Conservation (phyloP, 2,888 invertebrate genomes). For the Pachydiplax longipennis region DNA sequence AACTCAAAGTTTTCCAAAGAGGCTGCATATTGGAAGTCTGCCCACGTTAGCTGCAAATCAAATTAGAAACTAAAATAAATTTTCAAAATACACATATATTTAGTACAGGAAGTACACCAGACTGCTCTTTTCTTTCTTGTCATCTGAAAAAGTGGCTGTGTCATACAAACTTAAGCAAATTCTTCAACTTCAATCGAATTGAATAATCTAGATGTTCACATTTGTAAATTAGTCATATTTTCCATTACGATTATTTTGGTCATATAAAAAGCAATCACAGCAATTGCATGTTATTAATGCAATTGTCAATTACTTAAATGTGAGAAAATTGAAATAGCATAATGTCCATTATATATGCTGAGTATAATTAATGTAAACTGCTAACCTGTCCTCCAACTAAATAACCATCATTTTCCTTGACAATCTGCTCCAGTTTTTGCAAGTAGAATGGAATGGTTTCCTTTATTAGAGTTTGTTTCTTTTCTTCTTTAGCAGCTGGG, state of each 20-base stretch:
- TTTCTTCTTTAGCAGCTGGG: conserved; percentile 64
- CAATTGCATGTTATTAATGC: background rate
- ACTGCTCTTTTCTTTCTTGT: too few relatives aligned
- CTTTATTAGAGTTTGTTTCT: conserved; percentile 63
- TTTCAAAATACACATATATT: too few relatives aligned
- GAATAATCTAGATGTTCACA: too few relatives aligned
- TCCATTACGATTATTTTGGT: too few relatives aligned
- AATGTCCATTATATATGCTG: too few relatives aligned
- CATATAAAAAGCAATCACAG: too few relatives aligned
- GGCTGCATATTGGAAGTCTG: conserved; percentile 67
- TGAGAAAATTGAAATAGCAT: background rate
- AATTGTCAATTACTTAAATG: background rate
- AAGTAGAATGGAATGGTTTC: conserved; percentile 67
- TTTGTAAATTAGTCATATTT: too few relatives aligned
- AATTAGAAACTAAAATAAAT: background rate
- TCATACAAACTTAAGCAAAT: too few relatives aligned
- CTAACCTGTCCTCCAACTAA: conserved; percentile 65
- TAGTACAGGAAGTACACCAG: too few relatives aligned
- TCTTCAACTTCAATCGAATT: too few relatives aligned
- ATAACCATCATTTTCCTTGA: conserved; percentile 64
- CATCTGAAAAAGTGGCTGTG: too few relatives aligned
- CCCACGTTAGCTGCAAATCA: conserved; percentile 66
- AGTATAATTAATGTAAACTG: conserved; percentile 47
- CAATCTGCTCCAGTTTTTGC: conserved; percentile 65
- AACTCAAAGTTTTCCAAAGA: conserved; percentile 65